Conservation (phyloP, 2,113 vertebrate species). For the Dolichotis patagonum region DNA sequence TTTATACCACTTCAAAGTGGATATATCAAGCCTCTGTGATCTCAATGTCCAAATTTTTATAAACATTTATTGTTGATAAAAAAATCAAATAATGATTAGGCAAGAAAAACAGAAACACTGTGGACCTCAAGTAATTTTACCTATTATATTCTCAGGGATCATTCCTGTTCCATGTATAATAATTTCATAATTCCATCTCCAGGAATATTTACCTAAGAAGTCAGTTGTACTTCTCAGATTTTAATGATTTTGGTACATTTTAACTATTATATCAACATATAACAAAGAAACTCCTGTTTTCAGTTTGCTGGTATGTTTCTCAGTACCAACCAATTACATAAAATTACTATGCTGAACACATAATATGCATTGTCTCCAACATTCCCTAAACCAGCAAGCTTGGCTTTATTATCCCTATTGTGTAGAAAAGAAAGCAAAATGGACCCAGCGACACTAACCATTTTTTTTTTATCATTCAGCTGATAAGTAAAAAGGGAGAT, state of each 20-base stretch:
- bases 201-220: background rate
- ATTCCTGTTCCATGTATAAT: background rate
- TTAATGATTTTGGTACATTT: background rate
- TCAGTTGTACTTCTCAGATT: background rate
- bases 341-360: background rate
- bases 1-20: background rate
- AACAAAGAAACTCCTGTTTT: background rate
- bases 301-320: background rate
- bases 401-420: constrained; percentile 7
- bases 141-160: background rate
- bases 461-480: background rate
- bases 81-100: background rate
- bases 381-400: background rate
- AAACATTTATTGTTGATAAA: background rate
- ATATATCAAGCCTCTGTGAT: background rate
- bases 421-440: constrained; percentile 36
- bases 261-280: background rate
- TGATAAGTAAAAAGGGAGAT: background rate
- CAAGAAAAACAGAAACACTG: background rate
- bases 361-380: background rate
- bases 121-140: background rate
- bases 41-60: background rate
- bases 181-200: background rate
- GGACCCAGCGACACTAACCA: background rate
- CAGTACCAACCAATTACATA: background rate